Evolutionary conservation across 2,113 vertebrate genomes (phyloP).

Genomic region (Gadus chalcogrammus): DNA sequence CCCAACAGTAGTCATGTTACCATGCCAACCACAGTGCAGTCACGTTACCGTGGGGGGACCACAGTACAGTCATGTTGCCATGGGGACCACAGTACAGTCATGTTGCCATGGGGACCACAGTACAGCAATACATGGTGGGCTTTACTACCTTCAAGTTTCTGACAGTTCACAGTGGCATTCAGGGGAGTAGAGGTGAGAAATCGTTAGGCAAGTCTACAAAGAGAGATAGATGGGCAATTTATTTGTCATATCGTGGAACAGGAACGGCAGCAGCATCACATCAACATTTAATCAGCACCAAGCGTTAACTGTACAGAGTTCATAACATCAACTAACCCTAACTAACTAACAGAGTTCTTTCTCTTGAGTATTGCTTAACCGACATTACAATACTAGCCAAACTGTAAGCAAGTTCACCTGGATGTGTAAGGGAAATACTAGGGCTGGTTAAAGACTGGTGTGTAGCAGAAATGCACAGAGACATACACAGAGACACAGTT

Average conservation of each 20-base stretch:
- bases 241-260: constrained; percentile 90
- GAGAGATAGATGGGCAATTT: constrained; percentile 99
- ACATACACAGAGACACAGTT: constrained; percentile 20
- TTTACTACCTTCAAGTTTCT: constrained; percentile 99
- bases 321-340: neutral
- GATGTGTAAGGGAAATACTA: too few species aligned
- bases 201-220: constrained; percentile 99
- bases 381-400: constrained; percentile 52
- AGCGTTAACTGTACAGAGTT: neutral
- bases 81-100: constrained; percentile 71
- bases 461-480: constrained; percentile 27
- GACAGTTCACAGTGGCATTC: constrained; percentile 99
- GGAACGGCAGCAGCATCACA: constrained; percentile 84
- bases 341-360: neutral
- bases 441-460: too few species aligned
- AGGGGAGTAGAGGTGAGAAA: constrained; percentile 99
- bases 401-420: constrained; percentile 41
- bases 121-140: constrained; percentile 97
- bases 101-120: constrained; percentile 95
- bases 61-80: constrained; percentile 56
- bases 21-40: constrained; percentile 63
- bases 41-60: constrained; percentile 46
- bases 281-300: constrained; percentile 38
- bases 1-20: constrained; percentile 41
- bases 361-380: constrained; percentile 3